These are phyloP conservation scores for Himalopsyche japonica DNA, from an alignment of 2,888 invertebrate genomes.

Conservation along the genomic window DNA sequence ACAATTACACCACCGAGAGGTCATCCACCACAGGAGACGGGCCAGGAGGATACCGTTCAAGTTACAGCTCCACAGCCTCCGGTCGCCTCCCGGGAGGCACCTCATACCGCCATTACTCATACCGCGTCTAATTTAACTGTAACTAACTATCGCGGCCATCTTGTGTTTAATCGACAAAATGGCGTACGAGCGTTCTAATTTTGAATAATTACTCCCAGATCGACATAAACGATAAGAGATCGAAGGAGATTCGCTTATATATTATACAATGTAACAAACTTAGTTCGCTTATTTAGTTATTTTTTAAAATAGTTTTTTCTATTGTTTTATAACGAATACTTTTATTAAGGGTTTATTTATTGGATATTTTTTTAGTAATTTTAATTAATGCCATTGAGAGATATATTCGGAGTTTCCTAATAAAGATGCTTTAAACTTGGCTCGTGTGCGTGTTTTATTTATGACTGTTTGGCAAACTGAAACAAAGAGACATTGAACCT, in stretches of 20 bases:
- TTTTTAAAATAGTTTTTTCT: slow-evolving; percentile 50
- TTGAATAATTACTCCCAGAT: not conserved
- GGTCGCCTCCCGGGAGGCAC: slow-evolving; percentile 84
- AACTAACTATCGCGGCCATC: not conserved
- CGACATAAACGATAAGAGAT: not conserved
- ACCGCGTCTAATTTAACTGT: slow-evolving; percentile 70
- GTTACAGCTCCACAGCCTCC: slow-evolving; percentile 77
- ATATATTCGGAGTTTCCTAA: slow-evolving; percentile 52
- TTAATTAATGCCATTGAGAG: slow-evolving; percentile 53
- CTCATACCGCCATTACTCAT: slow-evolving; percentile 82
- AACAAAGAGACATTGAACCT: slow-evolving; percentile 28
- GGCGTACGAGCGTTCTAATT: not conserved
- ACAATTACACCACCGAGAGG: slow-evolving; percentile 76
- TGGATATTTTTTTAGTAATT: slow-evolving; percentile 47
- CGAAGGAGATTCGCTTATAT: not conserved
- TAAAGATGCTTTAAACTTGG: slow-evolving; percentile 45
- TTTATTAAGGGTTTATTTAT: slow-evolving; percentile 41
- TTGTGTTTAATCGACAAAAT: not conserved
- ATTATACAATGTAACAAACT: not conserved
- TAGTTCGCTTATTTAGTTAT: not conserved
- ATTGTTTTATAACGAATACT: slow-evolving; percentile 23
- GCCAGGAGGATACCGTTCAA: slow-evolving; percentile 77
- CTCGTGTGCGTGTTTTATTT: slow-evolving; percentile 13
- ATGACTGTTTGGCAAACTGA: slow-evolving; percentile 16
- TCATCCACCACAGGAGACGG: slow-evolving; percentile 68